A percentile compares a stretch with the other conserved stretches of the same genome.
phyloP scores from a whole-genome alignment of 2,888 invertebrate species.

The Gastrophysa polygoni region DNA sequence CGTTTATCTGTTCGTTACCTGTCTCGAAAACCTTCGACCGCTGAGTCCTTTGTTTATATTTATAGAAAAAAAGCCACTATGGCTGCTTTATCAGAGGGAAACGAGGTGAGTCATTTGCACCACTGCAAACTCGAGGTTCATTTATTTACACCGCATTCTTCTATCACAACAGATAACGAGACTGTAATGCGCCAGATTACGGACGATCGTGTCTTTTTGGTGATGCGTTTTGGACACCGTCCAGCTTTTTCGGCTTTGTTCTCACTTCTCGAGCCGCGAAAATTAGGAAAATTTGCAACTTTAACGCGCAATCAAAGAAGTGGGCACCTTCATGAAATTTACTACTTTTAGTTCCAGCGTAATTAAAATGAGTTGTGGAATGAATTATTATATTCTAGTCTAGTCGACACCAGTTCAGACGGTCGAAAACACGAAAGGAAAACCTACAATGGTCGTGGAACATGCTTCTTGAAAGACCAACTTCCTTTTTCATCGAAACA shows the following conservation, averaged over 20 bases:
- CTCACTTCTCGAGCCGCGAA: no score
- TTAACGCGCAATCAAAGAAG: conserved; percentile 14
- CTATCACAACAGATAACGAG: not conserved
- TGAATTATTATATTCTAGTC: conserved; percentile 14
- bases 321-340: conserved; percentile 14
- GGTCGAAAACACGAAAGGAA: no score
- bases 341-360: conserved; percentile 15
- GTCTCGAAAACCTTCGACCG: not conserved
- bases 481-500: no score
- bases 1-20: not conserved
- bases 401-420: no score
- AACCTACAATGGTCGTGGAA: no score
- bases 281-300: conserved; percentile 19
- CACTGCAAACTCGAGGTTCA: no score
- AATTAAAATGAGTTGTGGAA: conserved; percentile 13
- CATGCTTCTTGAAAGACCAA: no score
- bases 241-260: conserved; percentile 38
- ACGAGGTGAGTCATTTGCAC: not conserved
- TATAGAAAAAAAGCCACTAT: not conserved
- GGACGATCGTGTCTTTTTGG: not conserved
- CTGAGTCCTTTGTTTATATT: not conserved
- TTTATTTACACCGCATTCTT: not conserved
- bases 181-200: not conserved
- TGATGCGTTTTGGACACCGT: conserved; percentile 32
- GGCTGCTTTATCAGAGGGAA: not conserved